phyloP scores from a whole-genome alignment of 2,888 invertebrate species.

The Esperia sulphurella region DNA sequence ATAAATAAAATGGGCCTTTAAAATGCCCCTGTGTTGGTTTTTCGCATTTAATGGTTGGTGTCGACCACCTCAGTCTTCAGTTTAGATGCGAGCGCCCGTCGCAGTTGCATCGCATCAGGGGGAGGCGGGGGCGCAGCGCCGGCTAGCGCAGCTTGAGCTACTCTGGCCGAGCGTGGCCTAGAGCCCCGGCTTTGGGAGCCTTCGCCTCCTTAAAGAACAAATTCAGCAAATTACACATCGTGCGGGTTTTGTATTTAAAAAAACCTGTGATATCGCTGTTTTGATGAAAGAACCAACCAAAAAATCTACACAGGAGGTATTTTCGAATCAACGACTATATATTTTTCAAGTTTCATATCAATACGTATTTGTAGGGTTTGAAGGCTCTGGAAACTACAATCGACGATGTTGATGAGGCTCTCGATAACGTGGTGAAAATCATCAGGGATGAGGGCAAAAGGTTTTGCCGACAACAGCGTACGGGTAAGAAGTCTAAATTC shows the following conservation, averaged over 20 bases:
- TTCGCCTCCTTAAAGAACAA: constrained; percentile 74
- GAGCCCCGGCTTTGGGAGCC: constrained; percentile 65
- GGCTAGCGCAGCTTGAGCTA: constrained; percentile 83
- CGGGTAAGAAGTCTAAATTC: too few species aligned
- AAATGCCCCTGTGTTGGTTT: background rate
- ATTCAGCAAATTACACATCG: background rate
- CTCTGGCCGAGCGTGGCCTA: constrained; percentile 86
- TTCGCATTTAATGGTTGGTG: constrained; percentile 14
- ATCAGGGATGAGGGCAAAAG: too few species aligned
- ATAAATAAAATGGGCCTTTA: background rate
- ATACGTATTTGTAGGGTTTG: too few species aligned
- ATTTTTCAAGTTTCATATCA: too few species aligned
- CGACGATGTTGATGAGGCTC: too few species aligned
- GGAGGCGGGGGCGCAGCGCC: constrained; percentile 65
- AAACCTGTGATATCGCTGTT: background rate
- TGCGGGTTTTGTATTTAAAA: background rate
- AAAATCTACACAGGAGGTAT: too few species aligned
- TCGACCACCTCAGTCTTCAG: constrained; percentile 92
- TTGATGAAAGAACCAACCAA: too few species aligned
- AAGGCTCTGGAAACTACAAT: too few species aligned
- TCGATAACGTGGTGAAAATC: too few species aligned
- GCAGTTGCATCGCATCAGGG: constrained; percentile 85
- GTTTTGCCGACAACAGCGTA: too few species aligned
- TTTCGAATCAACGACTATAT: too few species aligned
- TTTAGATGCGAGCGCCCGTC: constrained; percentile 90